Conservation (phyloP, 1,140 invertebrate species). For the Euschistus heros region DNA sequence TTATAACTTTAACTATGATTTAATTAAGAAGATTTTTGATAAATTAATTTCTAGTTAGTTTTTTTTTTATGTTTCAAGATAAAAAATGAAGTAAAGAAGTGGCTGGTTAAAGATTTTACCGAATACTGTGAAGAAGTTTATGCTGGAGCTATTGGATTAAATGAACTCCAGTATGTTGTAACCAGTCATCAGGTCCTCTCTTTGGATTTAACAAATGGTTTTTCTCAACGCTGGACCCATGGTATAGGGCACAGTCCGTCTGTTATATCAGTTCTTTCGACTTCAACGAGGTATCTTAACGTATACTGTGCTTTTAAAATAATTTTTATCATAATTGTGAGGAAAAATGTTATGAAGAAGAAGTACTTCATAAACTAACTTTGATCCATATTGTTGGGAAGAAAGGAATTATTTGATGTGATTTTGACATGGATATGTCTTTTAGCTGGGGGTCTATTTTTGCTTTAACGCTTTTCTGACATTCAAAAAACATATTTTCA, state of each 20-base stretch:
- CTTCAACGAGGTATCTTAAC: neutral
- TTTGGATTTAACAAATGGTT: neutral
- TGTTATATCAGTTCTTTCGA: neutral
- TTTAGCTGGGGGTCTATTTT: too few species aligned
- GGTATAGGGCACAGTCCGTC: neutral
- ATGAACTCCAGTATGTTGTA: neutral
- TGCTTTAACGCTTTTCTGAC: too few species aligned
- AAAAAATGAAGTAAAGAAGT: neutral
- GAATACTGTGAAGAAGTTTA: conserved; percentile 9
- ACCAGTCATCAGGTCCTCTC: conserved; percentile 3
- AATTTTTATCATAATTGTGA: neutral
- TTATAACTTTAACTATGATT: neutral
- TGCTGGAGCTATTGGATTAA: neutral
- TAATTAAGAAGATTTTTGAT: neutral
- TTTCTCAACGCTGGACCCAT: conserved; percentile 8
- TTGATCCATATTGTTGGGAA: too few species aligned
- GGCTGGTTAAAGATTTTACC: neutral
- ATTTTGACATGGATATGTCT: too few species aligned
- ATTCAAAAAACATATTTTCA: too few species aligned
- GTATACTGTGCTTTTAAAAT: neutral
- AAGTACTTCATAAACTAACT: neutral
- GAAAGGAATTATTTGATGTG: too few species aligned
- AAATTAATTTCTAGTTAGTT: neutral
- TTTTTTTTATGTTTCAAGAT: neutral
- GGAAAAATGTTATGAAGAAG: neutral